Percentiles rank a stretch among this genome's conserved stretches.
phyloP scores from a whole-genome alignment of 2,888 invertebrate species.

The Nomada lathburiana region DNA sequence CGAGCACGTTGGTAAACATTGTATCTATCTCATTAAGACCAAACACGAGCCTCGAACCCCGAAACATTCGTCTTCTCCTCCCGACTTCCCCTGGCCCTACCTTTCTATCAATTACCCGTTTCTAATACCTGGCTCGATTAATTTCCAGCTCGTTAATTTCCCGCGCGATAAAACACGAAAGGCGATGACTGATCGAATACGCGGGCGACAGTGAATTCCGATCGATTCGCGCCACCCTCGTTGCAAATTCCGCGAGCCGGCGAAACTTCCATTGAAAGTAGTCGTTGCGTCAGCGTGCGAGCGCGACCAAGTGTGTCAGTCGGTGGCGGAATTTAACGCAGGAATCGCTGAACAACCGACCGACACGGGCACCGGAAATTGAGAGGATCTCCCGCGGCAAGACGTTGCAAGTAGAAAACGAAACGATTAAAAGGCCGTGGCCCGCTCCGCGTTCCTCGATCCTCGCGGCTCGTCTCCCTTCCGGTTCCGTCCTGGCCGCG shows the following conservation, averaged over 20 bases:
- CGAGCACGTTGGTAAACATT: slow-evolving; percentile 1
- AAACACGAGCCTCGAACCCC: slow-evolving; percentile 1
- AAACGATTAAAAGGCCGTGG: slow-evolving; percentile 9
- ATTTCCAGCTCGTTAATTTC: neutral
- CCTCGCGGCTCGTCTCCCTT: neutral
- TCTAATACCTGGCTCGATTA: neutral
- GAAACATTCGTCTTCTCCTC: slow-evolving; percentile 7
- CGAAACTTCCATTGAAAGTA: slow-evolving; percentile 7
- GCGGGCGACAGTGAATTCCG: neutral
- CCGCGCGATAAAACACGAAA: neutral
- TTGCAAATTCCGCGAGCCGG: neutral
- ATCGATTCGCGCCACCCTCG: neutral
- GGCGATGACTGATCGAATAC: too few species aligned
- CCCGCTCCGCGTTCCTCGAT: too few species aligned
- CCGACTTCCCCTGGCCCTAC: neutral
- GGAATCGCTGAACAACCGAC: slow-evolving; percentile 34
- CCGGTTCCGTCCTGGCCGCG: neutral
- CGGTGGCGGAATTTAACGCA: slow-evolving; percentile 26
- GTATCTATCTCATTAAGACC: slow-evolving; percentile 25
- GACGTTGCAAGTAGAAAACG: too few species aligned
- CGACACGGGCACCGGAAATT: slow-evolving; percentile 36
- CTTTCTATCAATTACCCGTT: neutral
- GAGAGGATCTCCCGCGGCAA: slow-evolving; percentile 12
- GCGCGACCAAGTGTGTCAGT: neutral
- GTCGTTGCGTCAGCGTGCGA: neutral